A percentile compares a stretch with the other conserved stretches of the same genome.
phyloP scores from a whole-genome alignment of 2,113 vertebrate species.

The Lipotes vexillifer region DNA sequence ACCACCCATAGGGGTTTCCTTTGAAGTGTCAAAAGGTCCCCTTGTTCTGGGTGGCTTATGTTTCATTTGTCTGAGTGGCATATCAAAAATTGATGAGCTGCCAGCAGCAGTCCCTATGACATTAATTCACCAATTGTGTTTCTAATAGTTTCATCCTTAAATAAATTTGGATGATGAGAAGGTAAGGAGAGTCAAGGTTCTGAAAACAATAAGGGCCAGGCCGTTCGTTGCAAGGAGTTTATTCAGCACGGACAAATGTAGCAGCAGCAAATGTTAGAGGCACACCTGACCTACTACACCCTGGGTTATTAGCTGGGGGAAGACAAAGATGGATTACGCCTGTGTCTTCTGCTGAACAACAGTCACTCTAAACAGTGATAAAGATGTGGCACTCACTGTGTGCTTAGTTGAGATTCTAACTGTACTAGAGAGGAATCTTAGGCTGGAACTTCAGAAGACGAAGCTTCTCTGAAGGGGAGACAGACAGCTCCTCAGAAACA shows the following conservation, averaged over 20 bases:
- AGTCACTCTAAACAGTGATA: constrained; percentile 19
- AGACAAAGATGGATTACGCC: constrained; percentile 77
- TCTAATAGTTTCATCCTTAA: constrained; percentile 89
- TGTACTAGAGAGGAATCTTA: not conserved
- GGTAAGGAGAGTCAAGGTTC: constrained; percentile 77
- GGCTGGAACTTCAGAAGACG: not conserved
- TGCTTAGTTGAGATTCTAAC: not conserved
- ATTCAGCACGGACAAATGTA: constrained; percentile 63
- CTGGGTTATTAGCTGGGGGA: constrained; percentile 68
- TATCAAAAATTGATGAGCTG: constrained; percentile 99
- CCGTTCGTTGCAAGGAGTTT: constrained; percentile 43
- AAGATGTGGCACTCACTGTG: constrained; percentile 61
- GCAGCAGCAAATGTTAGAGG: constrained; percentile 77
- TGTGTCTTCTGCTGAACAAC: constrained; percentile 44
- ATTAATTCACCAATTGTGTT: constrained; percentile 98
- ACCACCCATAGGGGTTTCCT: constrained; percentile 99
- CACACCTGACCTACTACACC: constrained; percentile 72
- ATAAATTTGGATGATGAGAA: constrained; percentile 86
- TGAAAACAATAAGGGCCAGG: constrained; percentile 81
- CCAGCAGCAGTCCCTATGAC: constrained; percentile 92
- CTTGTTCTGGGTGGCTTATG: constrained; percentile 99
- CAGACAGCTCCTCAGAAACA: not conserved
- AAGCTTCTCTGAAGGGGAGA: not conserved
- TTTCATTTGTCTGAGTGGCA: constrained; percentile 99
- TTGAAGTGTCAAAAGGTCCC: constrained; percentile 99